Conservation (phyloP, 2,888 invertebrate species). For the Sclerodermus sp. region DNA sequence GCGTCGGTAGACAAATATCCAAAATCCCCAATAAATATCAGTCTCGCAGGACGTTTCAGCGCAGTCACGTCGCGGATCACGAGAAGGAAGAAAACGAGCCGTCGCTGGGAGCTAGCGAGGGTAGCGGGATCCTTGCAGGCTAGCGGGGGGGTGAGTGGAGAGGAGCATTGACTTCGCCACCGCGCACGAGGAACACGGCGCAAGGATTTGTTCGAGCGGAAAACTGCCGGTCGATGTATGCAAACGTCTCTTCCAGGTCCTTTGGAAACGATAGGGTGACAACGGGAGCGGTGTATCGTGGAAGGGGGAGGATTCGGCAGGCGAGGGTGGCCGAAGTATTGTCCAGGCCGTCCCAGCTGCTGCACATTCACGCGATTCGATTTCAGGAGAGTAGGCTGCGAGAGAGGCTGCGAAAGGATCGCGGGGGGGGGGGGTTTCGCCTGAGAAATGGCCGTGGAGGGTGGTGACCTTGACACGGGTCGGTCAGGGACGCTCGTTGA, state of each 20-base stretch:
- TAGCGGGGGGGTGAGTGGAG: too few relatives aligned
- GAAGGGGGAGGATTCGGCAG: slow-evolving; percentile 8
- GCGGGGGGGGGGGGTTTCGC: slow-evolving; percentile 1
- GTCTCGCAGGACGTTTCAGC: neutral
- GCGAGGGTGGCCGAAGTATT: slow-evolving; percentile 21
- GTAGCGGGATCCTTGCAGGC: too few relatives aligned
- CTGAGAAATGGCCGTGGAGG: neutral
- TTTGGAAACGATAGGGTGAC: slow-evolving; percentile 55
- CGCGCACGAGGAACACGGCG: slow-evolving; percentile 21
- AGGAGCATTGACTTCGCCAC: too few relatives aligned
- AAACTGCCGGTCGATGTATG: slow-evolving; percentile 56
- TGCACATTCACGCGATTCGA: neutral
- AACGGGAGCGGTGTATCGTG: slow-evolving; percentile 48
- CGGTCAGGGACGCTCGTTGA: slow-evolving; percentile 26
- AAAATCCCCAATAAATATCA: too few relatives aligned
- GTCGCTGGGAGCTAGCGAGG: too few relatives aligned
- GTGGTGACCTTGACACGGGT: slow-evolving; percentile 29
- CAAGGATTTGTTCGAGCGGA: slow-evolving; percentile 54
- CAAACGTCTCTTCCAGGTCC: slow-evolving; percentile 51
- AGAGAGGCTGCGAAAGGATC: neutral
- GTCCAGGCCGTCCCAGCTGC: slow-evolving; percentile 8
- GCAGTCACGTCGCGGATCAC: slow-evolving; percentile 23
- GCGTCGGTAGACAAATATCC: too few relatives aligned
- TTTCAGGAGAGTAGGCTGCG: slow-evolving; percentile 1
- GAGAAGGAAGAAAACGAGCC: slow-evolving; percentile 14